Evolutionary conservation across 2,888 invertebrate genomes (phyloP), one percentile per base, ranked within the genome.

Genomic region (Hybos culiciformis): DNA sequence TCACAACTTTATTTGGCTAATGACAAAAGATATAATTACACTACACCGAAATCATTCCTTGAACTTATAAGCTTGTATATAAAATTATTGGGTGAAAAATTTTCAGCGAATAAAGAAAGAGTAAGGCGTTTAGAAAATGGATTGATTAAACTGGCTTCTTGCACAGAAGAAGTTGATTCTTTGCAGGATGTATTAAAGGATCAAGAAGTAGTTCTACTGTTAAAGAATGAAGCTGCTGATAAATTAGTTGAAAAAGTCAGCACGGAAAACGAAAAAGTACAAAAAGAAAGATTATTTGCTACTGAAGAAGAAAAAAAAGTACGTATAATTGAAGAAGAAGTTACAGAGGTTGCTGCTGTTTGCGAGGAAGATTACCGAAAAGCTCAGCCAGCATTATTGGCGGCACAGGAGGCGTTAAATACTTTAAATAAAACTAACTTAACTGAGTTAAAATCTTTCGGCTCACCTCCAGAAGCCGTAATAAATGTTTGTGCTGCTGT

Each of bases 31-130:
- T 91, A 90, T 66, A 94, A 94, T 64, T 94, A 94, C 63, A 94
- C 94, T 1, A 96, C 94, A 1, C 94, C 94, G 0, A 96, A 96
- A 69, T 86, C 90, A 1, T 96, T 93, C 68, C 68, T 96, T 37
- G 94, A 94, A 60, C 86, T 91, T 59, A 92, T 94, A 46, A 77
- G 82, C 11, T 69, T 94, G 5, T 94, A 80, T 57, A 69, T 75
- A 1, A 85, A 84, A 57, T 63, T 86, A 6, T 61, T 86, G 19
- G 72, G 63, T 17, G 78, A 77, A 50, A 84, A 83, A 58, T 75
- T 75, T 0, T 63, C 60, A 7, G 78, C 84, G 42, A 72, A 90
- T 37, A 74, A 76, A 51, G 76, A 79, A 50, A 84, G 83, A 67
- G 84, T 92, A 31, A 59, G 66, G 1, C 74, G 92, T 48, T 71